These are phyloP conservation scores for Taeniopygia guttata DNA, from an alignment of 2,797 vertebrate species.

Conservation along the genomic window DNA sequence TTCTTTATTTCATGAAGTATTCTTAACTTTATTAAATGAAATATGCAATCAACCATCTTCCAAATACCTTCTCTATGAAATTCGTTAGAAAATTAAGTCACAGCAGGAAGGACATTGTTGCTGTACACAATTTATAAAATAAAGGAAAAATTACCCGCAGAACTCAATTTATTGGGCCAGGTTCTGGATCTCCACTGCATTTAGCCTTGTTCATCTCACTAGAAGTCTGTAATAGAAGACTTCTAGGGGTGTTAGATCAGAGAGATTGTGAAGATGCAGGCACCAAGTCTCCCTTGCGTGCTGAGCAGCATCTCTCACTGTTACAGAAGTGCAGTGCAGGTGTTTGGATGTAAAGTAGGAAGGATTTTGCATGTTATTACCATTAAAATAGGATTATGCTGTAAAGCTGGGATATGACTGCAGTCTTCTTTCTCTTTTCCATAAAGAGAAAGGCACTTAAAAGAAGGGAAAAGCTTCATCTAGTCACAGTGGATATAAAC, in stretches of 20 bases:
- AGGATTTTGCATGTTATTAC: not conserved
- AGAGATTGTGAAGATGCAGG: not conserved
- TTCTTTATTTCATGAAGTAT: not conserved
- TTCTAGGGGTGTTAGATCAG: not conserved
- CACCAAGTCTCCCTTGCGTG: rapidly evolving
- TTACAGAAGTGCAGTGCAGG: not conserved
- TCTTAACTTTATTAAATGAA: not conserved
- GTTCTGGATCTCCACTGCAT: not conserved
- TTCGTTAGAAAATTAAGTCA: not conserved
- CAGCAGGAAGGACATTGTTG: not conserved
- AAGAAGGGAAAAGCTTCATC: conserved; percentile 2
- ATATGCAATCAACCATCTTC: not conserved
- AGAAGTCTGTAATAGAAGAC: not conserved
- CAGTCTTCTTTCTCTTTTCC: conserved; percentile 3
- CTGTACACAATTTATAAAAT: not conserved
- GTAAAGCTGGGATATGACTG: not conserved
- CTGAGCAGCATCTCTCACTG: not conserved
- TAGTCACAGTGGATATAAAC: conserved; percentile 60
- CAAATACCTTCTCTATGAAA: not conserved
- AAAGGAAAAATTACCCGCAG: not conserved
- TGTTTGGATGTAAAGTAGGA: not conserved
- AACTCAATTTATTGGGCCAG: not conserved
- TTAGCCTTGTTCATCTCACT: not conserved
- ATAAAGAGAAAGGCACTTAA: not conserved
- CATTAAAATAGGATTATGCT: not conserved